Evolutionary conservation across 1,140 invertebrate genomes (phyloP).

Genomic region (Drosophila mayri): DNA sequence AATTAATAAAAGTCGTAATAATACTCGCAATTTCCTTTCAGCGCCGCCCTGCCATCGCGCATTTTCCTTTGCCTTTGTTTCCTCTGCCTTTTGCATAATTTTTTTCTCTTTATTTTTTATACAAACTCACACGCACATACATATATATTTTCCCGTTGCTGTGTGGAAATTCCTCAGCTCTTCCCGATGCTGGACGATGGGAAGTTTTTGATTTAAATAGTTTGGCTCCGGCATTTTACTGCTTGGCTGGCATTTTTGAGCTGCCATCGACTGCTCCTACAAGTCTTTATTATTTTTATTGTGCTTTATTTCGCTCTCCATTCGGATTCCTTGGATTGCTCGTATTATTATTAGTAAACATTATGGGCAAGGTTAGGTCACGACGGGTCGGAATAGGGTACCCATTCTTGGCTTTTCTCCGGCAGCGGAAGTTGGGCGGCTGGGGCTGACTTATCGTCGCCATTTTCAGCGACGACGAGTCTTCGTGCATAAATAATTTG

Average conservation of each 20-base stretch:
- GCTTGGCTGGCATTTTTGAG: conserved; percentile 54
- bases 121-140: neutral
- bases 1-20: conserved; percentile 84
- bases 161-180: conserved; percentile 49
- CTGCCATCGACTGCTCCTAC: conserved; percentile 36
- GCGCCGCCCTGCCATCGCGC: conserved; percentile 48
- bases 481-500: conserved; percentile 78
- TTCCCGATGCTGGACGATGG: conserved; percentile 43
- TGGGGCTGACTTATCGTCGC: conserved; percentile 78
- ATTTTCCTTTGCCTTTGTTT: conserved; percentile 62
- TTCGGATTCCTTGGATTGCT: conserved; percentile 32
- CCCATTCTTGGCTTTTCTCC: neutral
- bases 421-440: conserved; percentile 62
- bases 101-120: conserved; percentile 14
- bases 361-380: conserved; percentile 57
- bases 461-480: conserved; percentile 67
- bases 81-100: conserved; percentile 29
- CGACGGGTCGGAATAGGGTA: neutral
- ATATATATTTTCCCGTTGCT: conserved; percentile 14
- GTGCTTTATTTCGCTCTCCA: conserved; percentile 19
- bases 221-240: conserved; percentile 64
- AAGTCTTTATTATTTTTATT: conserved; percentile 61
- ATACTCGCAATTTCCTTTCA: conserved; percentile 80
- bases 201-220: conserved; percentile 72
- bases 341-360: conserved; percentile 54